Conservation (phyloP, 1,140 invertebrate genomes). For the Thaumetopoea pityocampa region DNA sequence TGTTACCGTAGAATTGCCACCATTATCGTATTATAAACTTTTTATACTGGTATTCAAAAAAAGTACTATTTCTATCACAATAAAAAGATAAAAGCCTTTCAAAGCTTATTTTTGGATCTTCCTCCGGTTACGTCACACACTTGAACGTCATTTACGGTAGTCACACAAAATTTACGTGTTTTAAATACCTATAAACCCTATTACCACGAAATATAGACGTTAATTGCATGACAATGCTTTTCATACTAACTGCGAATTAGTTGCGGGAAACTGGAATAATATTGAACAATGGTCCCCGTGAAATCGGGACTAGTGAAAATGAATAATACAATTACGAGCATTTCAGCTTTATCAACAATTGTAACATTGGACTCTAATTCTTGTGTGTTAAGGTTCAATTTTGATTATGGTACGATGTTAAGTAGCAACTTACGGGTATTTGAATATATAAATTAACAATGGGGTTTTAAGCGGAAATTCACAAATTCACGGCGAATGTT, state of each 20-base stretch:
- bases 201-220: slow-evolving; percentile 7
- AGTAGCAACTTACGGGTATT: slow-evolving; percentile 25
- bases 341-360: slow-evolving; percentile 16
- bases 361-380: background rate
- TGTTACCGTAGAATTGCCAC: too few relatives aligned
- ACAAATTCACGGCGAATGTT: slow-evolving; percentile 13
- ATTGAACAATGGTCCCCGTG: slow-evolving; percentile 32
- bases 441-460: slow-evolving; percentile 33
- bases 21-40: too few relatives aligned
- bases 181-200: slow-evolving; percentile 8
- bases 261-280: slow-evolving; percentile 34
- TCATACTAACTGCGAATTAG: slow-evolving; percentile 15
- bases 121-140: too few relatives aligned
- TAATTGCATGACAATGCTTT: slow-evolving; percentile 12
- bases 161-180: slow-evolving; percentile 12
- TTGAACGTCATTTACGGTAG: slow-evolving; percentile 19
- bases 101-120: too few relatives aligned
- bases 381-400: slow-evolving; percentile 1
- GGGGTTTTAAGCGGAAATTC: slow-evolving; percentile 17
- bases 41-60: too few relatives aligned
- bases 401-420: background rate
- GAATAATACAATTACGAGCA: slow-evolving; percentile 38
- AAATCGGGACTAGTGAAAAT: slow-evolving; percentile 41
- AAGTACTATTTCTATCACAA: too few relatives aligned
- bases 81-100: too few relatives aligned